Percentiles rank a stretch among this genome's conserved stretches.
phyloP scores from a whole-genome alignment of 1,140 invertebrate genomes.

The Camponotus vicinus region DNA sequence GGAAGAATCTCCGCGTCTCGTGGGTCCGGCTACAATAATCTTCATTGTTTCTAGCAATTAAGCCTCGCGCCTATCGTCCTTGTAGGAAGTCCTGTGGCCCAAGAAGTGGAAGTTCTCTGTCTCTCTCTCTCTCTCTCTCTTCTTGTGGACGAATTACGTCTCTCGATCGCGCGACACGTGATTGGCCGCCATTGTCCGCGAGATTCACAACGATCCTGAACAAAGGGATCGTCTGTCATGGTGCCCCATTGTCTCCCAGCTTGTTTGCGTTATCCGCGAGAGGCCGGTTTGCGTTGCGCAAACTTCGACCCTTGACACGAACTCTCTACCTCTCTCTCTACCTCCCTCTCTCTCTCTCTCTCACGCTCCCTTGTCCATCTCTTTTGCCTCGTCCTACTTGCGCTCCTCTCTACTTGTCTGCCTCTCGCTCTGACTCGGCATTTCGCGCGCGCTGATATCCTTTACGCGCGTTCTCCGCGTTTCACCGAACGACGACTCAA shows the following conservation, averaged over 20 bases:
- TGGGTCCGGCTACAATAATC: slow-evolving; percentile 66
- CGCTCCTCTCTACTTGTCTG: background rate
- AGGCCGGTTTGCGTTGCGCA: slow-evolving; percentile 54
- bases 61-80: slow-evolving; percentile 41
- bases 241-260: slow-evolving; percentile 68
- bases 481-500: slow-evolving; percentile 40
- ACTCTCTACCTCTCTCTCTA: background rate
- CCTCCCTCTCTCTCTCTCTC: background rate
- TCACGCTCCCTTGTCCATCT: background rate
- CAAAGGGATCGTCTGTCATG: slow-evolving; percentile 71
- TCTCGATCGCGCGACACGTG: slow-evolving; percentile 70
- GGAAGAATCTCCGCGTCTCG: background rate
- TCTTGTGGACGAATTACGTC: slow-evolving; percentile 53
- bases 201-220: slow-evolving; percentile 68
- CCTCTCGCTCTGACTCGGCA: background rate
- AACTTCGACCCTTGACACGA: slow-evolving; percentile 55
- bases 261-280: slow-evolving; percentile 71
- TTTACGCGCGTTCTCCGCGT: slow-evolving; percentile 10
- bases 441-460: background rate
- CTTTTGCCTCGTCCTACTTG: background rate
- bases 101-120: slow-evolving; percentile 24
- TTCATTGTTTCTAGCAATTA: slow-evolving; percentile 74
- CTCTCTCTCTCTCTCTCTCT: background rate
- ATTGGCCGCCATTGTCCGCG: slow-evolving; percentile 74
- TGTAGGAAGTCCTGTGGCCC: slow-evolving; percentile 25